Percentiles rank a stretch among this genome's conserved stretches.
Conservation (phyloP, 2,888 invertebrate genomes). For the Theretra japonica region DNA sequence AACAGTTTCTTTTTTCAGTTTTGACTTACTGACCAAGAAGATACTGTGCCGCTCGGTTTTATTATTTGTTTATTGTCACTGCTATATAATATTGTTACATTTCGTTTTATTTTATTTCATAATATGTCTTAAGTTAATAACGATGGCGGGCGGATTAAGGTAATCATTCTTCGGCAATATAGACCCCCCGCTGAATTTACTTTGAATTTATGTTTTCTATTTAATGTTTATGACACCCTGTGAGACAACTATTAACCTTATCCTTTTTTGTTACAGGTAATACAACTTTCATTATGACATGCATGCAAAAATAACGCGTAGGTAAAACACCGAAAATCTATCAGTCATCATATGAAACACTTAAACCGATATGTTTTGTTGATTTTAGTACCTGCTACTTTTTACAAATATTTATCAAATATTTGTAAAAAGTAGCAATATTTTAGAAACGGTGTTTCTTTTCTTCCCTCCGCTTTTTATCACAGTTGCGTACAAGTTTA, state of each 20-base stretch:
- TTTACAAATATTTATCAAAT: too few relatives aligned
- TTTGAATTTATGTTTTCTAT: not conserved
- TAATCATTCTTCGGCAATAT: not conserved
- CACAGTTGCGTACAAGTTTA: too few relatives aligned
- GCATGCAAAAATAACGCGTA: not conserved
- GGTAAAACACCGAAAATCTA: too few relatives aligned
- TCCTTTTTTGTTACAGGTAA: slow-evolving; percentile 13
- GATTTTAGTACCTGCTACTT: too few relatives aligned
- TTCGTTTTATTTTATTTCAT: slow-evolving; percentile 9
- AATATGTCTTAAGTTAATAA: slow-evolving; percentile 27
- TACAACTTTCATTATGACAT: not conserved
- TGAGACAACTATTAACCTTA: not conserved
- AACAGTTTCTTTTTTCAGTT: not conserved
- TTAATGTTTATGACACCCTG: not conserved
- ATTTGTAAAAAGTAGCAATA: too few relatives aligned
- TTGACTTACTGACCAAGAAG: not conserved
- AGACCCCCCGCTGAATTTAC: not conserved
- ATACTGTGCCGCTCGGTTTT: slow-evolving; percentile 1
- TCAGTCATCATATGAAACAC: not conserved
- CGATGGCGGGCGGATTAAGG: not conserved
- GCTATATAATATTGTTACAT: slow-evolving; percentile 2
- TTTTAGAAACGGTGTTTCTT: too few relatives aligned
- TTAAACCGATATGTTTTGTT: too few relatives aligned
- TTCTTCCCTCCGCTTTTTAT: too few relatives aligned
- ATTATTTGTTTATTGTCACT: slow-evolving; percentile 9